Evolutionary conservation across 2,113 vertebrate species (phyloP), one percentile per base, ranked within the genome.

Genomic region (Rhea pennata): DNA sequence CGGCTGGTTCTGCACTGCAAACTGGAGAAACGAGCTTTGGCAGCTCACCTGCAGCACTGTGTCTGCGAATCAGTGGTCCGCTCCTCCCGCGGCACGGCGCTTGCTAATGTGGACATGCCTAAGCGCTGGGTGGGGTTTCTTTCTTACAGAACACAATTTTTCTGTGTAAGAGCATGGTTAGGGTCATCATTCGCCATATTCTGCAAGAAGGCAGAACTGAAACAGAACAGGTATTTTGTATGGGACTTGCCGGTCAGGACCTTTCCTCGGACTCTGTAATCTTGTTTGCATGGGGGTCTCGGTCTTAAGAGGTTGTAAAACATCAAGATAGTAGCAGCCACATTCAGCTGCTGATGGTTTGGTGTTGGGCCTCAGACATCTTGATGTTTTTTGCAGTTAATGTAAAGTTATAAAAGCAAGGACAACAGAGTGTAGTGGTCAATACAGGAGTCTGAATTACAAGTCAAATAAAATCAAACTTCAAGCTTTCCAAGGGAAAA

Each of bases 371-470:
- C 78, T 84, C 12, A 7, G 58, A n/a, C 2, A 2, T 66, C 21
- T 22, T 23, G 39, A 4, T 24, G 56, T 31, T n/a, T 6, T 86
- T 40, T 56, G 2, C 2, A 1, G 21, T 59, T 53, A n/a, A 70
- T 4, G 2, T 19, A 5, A 69, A 61, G 17, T 29, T 9, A 2
- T 21, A 54, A 69, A 77, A 91, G 56, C 2, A 44, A 39, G 64
- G 50, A 6, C 33, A 48, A 12, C 3, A 5, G 65, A 21, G 15
- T 22, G 44, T 53, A 42, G 29, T 26, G 76, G 31, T 36, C 19
- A 2, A 0, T 3, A 36, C 40, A 15, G 46, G 0, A 0, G 48
- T 27, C 20, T 29, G 44, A 81, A 58, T 19, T 67, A 44, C 12
- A 27, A 40, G 40, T 17, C 39, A 29, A 27, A 44, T 10, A 48